phyloP scores from a whole-genome alignment of 2,888 invertebrate species.

The Alloscopus bannaensis region DNA sequence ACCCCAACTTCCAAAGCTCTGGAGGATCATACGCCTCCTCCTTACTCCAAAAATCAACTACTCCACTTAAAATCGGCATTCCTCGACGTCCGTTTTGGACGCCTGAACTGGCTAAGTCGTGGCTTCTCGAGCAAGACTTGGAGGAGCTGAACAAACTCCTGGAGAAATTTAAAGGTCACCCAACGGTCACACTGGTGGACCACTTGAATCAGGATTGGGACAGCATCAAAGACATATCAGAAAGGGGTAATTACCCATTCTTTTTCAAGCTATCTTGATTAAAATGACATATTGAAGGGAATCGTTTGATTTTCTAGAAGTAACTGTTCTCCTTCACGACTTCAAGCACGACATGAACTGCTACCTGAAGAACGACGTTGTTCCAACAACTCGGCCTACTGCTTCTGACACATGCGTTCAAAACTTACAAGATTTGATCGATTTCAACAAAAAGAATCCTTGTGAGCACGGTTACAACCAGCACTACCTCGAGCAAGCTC shows the following conservation, averaged over 20 bases:
- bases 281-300: neutral
- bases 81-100: conserved; percentile 41
- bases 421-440: conserved; percentile 46
- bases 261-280: neutral
- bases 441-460: conserved; percentile 48
- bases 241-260: neutral
- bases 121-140: conserved; percentile 4
- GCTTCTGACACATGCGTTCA: neutral
- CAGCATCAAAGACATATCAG: neutral
- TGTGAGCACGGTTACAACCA: conserved; percentile 48
- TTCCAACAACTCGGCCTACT: neutral
- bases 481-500: conserved; percentile 8
- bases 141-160: conserved; percentile 15
- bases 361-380: conserved; percentile 32
- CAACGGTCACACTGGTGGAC: conserved; percentile 40
- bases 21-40: conserved; percentile 1
- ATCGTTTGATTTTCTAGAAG: conserved; percentile 15
- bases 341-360: conserved; percentile 55
- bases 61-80: conserved; percentile 34
- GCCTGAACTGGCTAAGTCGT: conserved; percentile 5
- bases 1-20: neutral
- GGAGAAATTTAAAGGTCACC: neutral
- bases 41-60: conserved; percentile 4
- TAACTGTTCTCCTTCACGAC: conserved; percentile 40
- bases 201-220: conserved; percentile 18